Conservation (phyloP, 2,888 invertebrate species). For the Ashinkailepas kermadecensis region DNA sequence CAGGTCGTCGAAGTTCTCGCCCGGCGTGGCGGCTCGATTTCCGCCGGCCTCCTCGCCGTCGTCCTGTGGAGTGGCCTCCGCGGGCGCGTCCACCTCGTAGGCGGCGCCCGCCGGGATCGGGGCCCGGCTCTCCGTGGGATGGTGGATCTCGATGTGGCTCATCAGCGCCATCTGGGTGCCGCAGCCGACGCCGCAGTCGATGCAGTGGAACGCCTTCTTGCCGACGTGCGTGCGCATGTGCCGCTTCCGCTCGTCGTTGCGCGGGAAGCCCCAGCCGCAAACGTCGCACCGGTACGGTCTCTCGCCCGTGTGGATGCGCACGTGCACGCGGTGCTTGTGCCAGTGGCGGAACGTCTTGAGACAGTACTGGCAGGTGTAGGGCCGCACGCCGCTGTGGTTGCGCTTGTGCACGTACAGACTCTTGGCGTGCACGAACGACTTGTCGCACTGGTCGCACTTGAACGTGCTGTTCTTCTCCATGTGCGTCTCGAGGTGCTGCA, state of each 20-base stretch:
- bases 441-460: constrained; percentile 33
- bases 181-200: constrained; percentile 34
- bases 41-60: not conserved
- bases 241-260: constrained; percentile 33
- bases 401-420: constrained; percentile 33
- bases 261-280: constrained; percentile 33
- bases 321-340: constrained; percentile 34
- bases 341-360: constrained; percentile 34
- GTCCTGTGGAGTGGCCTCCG: too few species aligned
- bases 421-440: constrained; percentile 33
- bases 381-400: constrained; percentile 34
- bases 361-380: constrained; percentile 33
- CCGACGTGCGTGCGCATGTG: constrained; percentile 34
- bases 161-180: constrained; percentile 33
- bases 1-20: not conserved
- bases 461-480: constrained; percentile 2
- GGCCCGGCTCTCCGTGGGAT: constrained; percentile 21
- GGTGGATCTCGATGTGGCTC: constrained; percentile 33
- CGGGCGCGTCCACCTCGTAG: too few species aligned
- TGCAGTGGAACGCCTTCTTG: constrained; percentile 33
- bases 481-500: constrained; percentile 10
- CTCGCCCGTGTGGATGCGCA: constrained; percentile 34
- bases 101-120: not conserved
- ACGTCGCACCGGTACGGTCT: constrained; percentile 33
- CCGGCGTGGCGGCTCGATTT: not conserved